Evolutionary conservation across 2,797 vertebrate genomes (phyloP), one percentile per base, ranked within the genome.

Genomic region (Malacoctenus gilli): DNA sequence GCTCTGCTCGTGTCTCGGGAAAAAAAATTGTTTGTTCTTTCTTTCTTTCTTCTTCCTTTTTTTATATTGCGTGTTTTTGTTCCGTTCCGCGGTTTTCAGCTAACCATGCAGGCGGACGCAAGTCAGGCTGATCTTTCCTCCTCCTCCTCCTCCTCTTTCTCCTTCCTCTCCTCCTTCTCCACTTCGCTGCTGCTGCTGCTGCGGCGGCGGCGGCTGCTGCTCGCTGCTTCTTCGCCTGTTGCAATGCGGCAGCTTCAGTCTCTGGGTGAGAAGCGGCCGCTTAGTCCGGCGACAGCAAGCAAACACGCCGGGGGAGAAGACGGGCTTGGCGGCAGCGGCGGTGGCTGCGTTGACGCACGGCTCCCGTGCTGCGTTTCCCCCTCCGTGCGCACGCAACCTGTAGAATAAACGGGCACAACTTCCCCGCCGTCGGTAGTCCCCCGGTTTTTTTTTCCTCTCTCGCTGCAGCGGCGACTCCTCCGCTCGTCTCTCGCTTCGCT

Each of bases 171-270:
- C 95, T 95, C 84, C 54, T 58, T 60, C 75, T 85, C 86, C 73
- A 75, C 82, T 77, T 66, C 48, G 74, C 85, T 77, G 87, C 88
- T 88, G n/a, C n/a, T n/a, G n/a, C n/a, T n/a, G n/a, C n/a, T n/a
- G n/a, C n/a, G n/a, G n/a, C n/a, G n/a, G n/a, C n/a, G n/a, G n/a
- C n/a, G n/a, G n/a, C n/a, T n/a, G n/a, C n/a, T n/a, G n/a, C n/a
- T n/a, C n/a, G n/a, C n/a, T n/a, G 80, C 85, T 84, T 82, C 89
- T 91, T 89, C 89, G 94, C 95, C 95, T 95, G 95, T 96, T 96
- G 95, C 95, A 96, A 95, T 96, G 95, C 95, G 94, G 93, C 95
- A 96, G 93, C 92, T 85, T 83, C 85, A 25, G 68, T 77, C 71
- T 69, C 65, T 61, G 85, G 44, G 53, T 18, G 62, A 51, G 47